Conservation (phyloP, 2,888 invertebrate species). For the Ceramica pisi region DNA sequence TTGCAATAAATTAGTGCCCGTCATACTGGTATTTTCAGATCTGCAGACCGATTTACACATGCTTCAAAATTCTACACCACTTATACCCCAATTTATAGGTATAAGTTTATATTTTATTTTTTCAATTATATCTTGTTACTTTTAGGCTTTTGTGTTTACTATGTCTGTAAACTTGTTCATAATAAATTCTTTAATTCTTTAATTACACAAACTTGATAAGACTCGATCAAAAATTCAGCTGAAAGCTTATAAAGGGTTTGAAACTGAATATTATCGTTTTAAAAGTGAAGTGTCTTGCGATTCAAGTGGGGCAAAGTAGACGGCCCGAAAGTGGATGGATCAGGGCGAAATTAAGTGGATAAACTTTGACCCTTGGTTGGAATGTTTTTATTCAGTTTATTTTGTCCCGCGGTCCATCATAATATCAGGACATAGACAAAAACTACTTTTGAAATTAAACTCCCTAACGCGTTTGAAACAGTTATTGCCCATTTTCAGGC, state of each 20-base stretch:
- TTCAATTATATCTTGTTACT: too few relatives aligned
- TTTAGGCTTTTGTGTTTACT: too few relatives aligned
- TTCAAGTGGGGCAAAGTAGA: slow-evolving; percentile 3
- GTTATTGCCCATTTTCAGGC: too few relatives aligned
- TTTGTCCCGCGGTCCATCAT: not conserved
- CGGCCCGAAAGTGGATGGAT: not conserved
- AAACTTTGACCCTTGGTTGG: not conserved
- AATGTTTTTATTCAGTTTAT: not conserved
- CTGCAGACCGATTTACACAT: not conserved
- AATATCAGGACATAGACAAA: not conserved
- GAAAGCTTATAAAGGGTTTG: not conserved
- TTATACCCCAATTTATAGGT: too few relatives aligned
- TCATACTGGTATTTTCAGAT: too few relatives aligned
- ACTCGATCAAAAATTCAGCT: not conserved
- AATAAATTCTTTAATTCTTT: too few relatives aligned
- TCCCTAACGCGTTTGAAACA: not conserved
- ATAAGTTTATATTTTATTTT: too few relatives aligned
- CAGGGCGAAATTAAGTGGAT: slow-evolving; percentile 2
- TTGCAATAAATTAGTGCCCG: too few relatives aligned
- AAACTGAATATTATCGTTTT: slow-evolving; percentile 1
- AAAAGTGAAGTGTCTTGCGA: slow-evolving; percentile 11
- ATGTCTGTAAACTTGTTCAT: too few relatives aligned
- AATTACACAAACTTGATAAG: not conserved
- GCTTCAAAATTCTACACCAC: not conserved
- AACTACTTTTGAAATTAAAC: not conserved